These are phyloP conservation scores for Athene noctua DNA, from an alignment of 2,113 vertebrate species.

Conservation along the genomic window DNA sequence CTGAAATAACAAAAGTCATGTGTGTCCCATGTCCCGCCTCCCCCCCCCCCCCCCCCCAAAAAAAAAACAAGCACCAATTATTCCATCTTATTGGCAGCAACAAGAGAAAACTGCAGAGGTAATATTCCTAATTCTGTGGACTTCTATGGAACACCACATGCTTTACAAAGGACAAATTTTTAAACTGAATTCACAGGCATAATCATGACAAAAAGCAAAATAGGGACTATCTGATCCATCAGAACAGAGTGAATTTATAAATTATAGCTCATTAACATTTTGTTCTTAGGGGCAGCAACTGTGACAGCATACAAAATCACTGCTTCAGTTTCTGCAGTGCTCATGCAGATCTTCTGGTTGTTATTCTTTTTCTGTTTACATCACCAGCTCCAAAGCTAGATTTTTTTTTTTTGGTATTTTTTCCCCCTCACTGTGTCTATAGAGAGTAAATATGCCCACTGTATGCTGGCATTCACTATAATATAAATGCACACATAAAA, in stretches of 20 bases:
- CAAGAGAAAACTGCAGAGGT: slow-evolving; percentile 16
- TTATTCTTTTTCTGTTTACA: neutral
- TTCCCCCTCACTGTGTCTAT: neutral
- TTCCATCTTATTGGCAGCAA: slow-evolving; percentile 9
- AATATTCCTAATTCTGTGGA: slow-evolving; percentile 29
- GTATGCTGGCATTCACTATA: neutral
- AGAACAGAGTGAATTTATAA: neutral
- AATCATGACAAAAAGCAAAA: slow-evolving; percentile 32
- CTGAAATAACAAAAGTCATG: neutral
- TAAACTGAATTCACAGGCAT: neutral
- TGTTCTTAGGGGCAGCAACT: neutral
- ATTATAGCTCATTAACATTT: slow-evolving; percentile 42
- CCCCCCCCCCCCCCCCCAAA: fast-evolving
- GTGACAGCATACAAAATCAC: neutral
- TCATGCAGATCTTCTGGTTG: neutral
- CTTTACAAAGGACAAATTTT: slow-evolving; percentile 16
- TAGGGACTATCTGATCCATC: neutral
- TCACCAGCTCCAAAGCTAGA: neutral
- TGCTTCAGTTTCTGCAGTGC: neutral
- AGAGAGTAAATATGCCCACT: neutral
- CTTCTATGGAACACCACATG: neutral
- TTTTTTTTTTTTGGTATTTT: neutral
- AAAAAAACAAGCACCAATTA: slow-evolving; percentile 21
- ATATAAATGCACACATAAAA: neutral
- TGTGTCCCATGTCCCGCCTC: neutral